Evolutionary conservation across 2,797 vertebrate species (phyloP), one percentile per base, ranked within the genome.

Genomic region (Diceros bicornis): DNA sequence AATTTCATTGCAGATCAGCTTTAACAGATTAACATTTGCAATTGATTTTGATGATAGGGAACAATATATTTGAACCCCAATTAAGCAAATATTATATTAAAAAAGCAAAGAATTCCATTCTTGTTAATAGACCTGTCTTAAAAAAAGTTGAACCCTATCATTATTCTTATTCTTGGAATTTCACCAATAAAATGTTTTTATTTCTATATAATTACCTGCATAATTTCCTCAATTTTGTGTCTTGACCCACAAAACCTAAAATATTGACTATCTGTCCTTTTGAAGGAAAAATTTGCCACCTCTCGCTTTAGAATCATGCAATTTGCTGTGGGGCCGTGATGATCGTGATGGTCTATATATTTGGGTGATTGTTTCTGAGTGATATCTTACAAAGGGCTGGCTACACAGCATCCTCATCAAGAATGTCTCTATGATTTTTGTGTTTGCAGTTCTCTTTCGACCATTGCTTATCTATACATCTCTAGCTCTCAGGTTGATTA

Each of bases 121-220:
- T 68, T 97, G 21, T 64, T 41, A 29, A 10, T 29, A 91, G 14
- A 34, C 11, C 14, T 81, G 4, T 77, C 13, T 71, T 87, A 89
- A 1, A 89, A 84, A 96, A 75, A 59, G 41, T 23, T 74, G 10
- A 89, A 83, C 4, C 64, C 5, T 66, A 68, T 82, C 14, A 64
- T 79, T 74, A 78, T 81, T 37, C 62, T 90, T 89, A 52, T 27
- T 82, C 2, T 90, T 92, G 78, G 21, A 83, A 66, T 94, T 64
- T 87, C 23, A 55, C 44, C 34, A 84, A 34, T n/a, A n/a, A 59
- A 25, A 20, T 13, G 66, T 47, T 44, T 86, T 12, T 84, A 10
- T 84, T 68, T 7, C 64, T 66, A 57, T 44, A 17, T 62, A 92
- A 90, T 77, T 88, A 71, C 18, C 2, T 78, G 34, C 12, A 78